A percentile compares a stretch with the other conserved stretches of the same genome.
Evolutionary conservation across 2,797 vertebrate genomes (phyloP).

Genomic region (Muscicapa comitata): DNA sequence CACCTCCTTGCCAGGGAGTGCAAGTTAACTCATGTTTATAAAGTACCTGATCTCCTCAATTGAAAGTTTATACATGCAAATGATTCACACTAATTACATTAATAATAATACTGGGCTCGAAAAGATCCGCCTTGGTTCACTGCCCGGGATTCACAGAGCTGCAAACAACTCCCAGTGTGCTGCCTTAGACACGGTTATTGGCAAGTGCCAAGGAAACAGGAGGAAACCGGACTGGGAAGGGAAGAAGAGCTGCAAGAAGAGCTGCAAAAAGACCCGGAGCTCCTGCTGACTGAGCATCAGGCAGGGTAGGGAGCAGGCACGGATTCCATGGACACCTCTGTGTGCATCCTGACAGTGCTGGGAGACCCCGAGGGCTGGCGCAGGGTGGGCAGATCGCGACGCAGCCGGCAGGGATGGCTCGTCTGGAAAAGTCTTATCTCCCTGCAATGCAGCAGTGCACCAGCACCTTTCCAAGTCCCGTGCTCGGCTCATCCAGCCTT

Average conservation of each 20-base stretch:
- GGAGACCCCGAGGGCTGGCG: background rate
- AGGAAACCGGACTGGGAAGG: background rate
- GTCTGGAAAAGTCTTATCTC: background rate
- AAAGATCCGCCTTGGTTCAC: slow-evolving; percentile 34
- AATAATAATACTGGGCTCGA: slow-evolving; percentile 35
- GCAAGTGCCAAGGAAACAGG: slow-evolving; percentile 10
- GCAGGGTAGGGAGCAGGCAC: background rate
- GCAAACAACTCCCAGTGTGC: slow-evolving; percentile 30
- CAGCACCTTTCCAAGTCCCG: slow-evolving; percentile 59
- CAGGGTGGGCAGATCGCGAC: background rate
- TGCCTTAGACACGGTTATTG: background rate
- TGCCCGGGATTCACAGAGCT: slow-evolving; percentile 7
- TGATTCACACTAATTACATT: slow-evolving; percentile 46
- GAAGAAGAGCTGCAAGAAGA: background rate
- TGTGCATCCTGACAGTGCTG: accelerated
- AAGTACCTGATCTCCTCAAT: slow-evolving; percentile 30
- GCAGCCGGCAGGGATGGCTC: background rate
- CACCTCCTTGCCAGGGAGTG: background rate
- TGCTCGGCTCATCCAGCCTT: slow-evolving; percentile 34
- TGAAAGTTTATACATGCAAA: slow-evolving; percentile 52
- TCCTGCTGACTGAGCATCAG: background rate
- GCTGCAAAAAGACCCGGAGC: background rate
- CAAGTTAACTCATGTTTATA: background rate
- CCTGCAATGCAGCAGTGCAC: slow-evolving; percentile 32
- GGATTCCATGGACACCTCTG: background rate